Percentiles rank a stretch among this genome's conserved stretches.
These are phyloP conservation scores for Propithecus deckenii DNA, from an alignment of 2,797 vertebrate genomes.

Conservation along the genomic window DNA sequence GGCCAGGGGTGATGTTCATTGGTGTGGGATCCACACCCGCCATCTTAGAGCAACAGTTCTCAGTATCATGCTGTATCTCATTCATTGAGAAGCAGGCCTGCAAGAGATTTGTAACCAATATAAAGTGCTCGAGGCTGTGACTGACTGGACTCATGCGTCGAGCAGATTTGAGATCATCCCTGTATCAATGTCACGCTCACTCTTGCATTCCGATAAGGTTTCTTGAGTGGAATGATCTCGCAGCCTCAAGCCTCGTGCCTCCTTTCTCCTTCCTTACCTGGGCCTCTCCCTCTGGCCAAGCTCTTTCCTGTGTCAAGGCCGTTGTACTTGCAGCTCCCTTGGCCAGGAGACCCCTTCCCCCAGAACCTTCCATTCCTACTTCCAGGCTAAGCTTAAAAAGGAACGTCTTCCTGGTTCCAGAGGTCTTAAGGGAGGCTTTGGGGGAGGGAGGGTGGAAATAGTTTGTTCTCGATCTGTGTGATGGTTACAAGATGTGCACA, in stretches of 20 bases:
- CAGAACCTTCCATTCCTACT: neutral
- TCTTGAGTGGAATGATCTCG: neutral
- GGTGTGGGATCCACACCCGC: neutral
- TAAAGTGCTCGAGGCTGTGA: neutral
- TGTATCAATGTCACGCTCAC: fast-evolving
- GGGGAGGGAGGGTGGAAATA: neutral
- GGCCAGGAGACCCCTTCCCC: neutral
- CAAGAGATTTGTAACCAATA: neutral
- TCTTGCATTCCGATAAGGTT: neutral
- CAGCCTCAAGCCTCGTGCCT: neutral
- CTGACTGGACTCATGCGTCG: neutral
- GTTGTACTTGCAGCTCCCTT: neutral
- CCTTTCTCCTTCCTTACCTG: neutral
- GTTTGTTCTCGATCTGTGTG: neutral
- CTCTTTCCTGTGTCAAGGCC: neutral
- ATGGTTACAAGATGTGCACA: neutral
- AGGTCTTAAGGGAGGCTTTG: neutral
- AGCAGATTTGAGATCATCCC: neutral
- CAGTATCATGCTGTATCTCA: neutral
- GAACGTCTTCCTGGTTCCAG: neutral
- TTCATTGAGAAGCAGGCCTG: neutral
- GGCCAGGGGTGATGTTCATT: neutral
- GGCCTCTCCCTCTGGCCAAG: neutral
- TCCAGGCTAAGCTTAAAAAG: neutral
- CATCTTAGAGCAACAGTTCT: neutral